Base-by-base conservation (phyloP, 2,797 vertebrate genomes). In the Vultur gryphus region DNA sequence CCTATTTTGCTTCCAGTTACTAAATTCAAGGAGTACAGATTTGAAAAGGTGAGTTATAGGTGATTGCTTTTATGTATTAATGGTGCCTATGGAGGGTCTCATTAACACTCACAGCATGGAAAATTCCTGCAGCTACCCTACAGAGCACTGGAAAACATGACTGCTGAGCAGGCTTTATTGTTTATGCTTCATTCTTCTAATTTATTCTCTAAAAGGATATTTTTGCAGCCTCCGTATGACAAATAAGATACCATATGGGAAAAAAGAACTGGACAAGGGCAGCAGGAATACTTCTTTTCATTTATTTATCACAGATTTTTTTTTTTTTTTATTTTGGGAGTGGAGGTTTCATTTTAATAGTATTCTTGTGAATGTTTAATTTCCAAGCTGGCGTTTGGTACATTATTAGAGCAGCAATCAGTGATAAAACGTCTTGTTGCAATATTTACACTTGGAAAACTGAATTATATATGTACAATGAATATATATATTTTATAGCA, bases 81-180 rank as follows among this genome's bases (percentile, higher is more conserved):
- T 84, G 58, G 87, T 92, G 85, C 87, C 89, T 87, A 64, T 90
- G 89, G 90, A 97, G 83, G 94, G 83, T 95, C 95, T 98, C 95
- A 97, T 98, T 98, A 97, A 95, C 95, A 97, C 79, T 16, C 97
- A 80, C 97, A 97, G 97, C 97, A 93, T 96, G 97, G 81, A 88
- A 78, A 97, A 91, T 93, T 95, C 93, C 95, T 97, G 69, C 84
- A 95, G 95, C 90, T 96, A 93, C 58, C 93, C 94, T 66, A 84
- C 62, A 94, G 95, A 95, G 96, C 87, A 92, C 75, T 95, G 86
- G 89, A 97, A 96, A 97, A 96, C 87, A 97, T 33, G 93, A 97
- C 94, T 96, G 92, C 95, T 98, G 96, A 97, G 95, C 87, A 81
- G 95, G 87, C 96, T 96, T 91, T 94, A 96, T 95, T 94, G 89